Evolutionary conservation across 2,888 invertebrate genomes (phyloP), one percentile per base, ranked within the genome.

Genomic region (Acheta domesticus): DNA sequence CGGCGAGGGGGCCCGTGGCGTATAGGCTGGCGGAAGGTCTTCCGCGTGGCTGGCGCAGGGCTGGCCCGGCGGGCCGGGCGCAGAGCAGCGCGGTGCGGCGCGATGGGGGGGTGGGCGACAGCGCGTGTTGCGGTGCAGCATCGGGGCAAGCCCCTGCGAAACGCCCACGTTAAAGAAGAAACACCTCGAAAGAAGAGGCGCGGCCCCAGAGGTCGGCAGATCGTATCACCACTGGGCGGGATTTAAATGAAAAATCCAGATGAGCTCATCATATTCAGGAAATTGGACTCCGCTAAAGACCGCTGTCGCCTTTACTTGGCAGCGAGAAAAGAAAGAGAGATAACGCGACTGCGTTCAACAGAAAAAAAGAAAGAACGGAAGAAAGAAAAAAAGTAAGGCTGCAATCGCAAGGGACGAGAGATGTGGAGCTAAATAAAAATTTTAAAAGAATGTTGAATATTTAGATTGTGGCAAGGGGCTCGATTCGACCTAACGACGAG

Each of bases 211-310:
- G 62, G 62, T n/a, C 62, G 62, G 62, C 62, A 62, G 62, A 62
- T 62, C 62, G 62, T 62, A 62, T 62, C 62, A n/a, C 62, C 62
- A 62, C 16, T 62, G 62, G 62, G 62, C n/a, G 62, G 62, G 62
- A 62, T 62, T 62, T 62, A 62, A 62, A 62, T 62, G 62, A 62
- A 62, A 62, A 62, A 62, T 62, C 62, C 62, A 62, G 62, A 62
- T 62, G 62, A 62, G 62, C 62, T 62, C 62, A 62, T 62, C 62
- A 62, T 62, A 62, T 62, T 62, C 62, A 62, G 62, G 62, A 62
- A 62, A 62, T 62, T 62, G 62, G 62, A 62, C 62, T 62, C n/a
- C 62, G 62, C 62, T 62, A 62, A 62, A 62, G 62, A 62, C 62
- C 62, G 62, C 62, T 62, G 62, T 62, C 62, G 62, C 62, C 62